These are phyloP conservation scores for Notiomystis cincta DNA, from an alignment of 2,113 vertebrate genomes.

Conservation along the genomic window DNA sequence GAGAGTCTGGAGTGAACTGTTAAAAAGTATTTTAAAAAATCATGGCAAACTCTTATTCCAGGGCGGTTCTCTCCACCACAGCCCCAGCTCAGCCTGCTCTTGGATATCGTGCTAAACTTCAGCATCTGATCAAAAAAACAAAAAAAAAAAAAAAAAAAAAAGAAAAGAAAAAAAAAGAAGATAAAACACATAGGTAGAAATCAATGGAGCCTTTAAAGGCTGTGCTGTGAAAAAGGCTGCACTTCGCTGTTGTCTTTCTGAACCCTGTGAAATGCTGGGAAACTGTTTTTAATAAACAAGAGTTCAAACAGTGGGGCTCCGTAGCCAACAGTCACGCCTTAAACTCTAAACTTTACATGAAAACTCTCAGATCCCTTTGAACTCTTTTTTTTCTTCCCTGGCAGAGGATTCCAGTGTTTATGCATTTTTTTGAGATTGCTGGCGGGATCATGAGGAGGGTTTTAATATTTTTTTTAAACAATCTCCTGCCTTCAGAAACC, in stretches of 20 bases:
- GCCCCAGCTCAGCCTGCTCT: not conserved
- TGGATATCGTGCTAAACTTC: slow-evolving; percentile 23
- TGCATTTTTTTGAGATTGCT: slow-evolving; percentile 88
- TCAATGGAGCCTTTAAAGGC: slow-evolving; percentile 67
- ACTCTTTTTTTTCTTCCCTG: slow-evolving; percentile 74
- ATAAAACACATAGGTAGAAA: slow-evolving; percentile 62
- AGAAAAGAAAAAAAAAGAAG: not conserved
- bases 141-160: not conserved
- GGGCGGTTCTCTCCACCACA: not conserved
- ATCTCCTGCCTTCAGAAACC: slow-evolving; percentile 94
- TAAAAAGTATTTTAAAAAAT: not conserved
- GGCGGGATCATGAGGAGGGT: slow-evolving; percentile 84
- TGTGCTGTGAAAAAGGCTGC: slow-evolving; percentile 41
- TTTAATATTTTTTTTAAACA: slow-evolving; percentile 85
- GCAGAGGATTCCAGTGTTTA: slow-evolving; percentile 84
- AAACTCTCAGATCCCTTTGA: slow-evolving; percentile 81
- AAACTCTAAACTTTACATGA: slow-evolving; percentile 85
- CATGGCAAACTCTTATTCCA: not conserved
- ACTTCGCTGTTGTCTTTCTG: slow-evolving; percentile 71
- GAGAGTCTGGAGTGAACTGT: not conserved
- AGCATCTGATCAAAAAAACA: not conserved
- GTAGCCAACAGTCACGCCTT: slow-evolving; percentile 78
- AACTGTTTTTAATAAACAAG: slow-evolving; percentile 83
- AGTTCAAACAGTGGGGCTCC: slow-evolving; percentile 76
- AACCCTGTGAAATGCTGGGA: slow-evolving; percentile 71